phyloP scores from a whole-genome alignment of 2,888 invertebrate genomes.

The Drosophila tripunctata region DNA sequence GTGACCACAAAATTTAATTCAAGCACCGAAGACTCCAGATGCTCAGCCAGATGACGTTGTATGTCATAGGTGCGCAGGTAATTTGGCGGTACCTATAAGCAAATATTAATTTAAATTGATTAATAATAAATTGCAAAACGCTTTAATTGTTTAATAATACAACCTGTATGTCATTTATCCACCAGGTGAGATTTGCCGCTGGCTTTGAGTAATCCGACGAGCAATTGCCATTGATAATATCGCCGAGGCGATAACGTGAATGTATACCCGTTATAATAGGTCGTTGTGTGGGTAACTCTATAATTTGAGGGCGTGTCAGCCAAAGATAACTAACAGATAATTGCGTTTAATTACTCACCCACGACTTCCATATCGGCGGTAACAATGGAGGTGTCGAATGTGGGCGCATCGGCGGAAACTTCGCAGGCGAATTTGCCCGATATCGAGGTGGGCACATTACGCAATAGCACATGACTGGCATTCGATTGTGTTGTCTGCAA shows the following conservation, averaged over 20 bases:
- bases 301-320: background rate
- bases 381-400: slow-evolving; percentile 83
- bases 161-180: slow-evolving; percentile 85
- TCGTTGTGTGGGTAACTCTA: slow-evolving; percentile 85
- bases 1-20: slow-evolving; percentile 83
- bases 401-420: slow-evolving; percentile 84
- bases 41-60: slow-evolving; percentile 80
- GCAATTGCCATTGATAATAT: slow-evolving; percentile 86
- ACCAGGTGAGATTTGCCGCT: slow-evolving; percentile 86
- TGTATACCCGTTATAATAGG: slow-evolving; percentile 86
- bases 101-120: slow-evolving; percentile 15
- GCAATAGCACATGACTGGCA: slow-evolving; percentile 82
- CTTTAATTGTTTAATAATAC: background rate
- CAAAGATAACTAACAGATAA: no score
- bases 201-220: slow-evolving; percentile 86
- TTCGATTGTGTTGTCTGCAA: slow-evolving; percentile 82
- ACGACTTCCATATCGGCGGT: slow-evolving; percentile 84
- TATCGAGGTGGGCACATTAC: slow-evolving; percentile 81
- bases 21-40: slow-evolving; percentile 81
- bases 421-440: slow-evolving; percentile 84
- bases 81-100: slow-evolving; percentile 75
- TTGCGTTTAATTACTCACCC: slow-evolving; percentile 66
- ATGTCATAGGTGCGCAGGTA: slow-evolving; percentile 80
- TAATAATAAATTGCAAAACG: background rate
- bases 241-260: slow-evolving; percentile 85